phyloP scores from a whole-genome alignment of 2,797 vertebrate genomes.

The Champsocephalus esox region DNA sequence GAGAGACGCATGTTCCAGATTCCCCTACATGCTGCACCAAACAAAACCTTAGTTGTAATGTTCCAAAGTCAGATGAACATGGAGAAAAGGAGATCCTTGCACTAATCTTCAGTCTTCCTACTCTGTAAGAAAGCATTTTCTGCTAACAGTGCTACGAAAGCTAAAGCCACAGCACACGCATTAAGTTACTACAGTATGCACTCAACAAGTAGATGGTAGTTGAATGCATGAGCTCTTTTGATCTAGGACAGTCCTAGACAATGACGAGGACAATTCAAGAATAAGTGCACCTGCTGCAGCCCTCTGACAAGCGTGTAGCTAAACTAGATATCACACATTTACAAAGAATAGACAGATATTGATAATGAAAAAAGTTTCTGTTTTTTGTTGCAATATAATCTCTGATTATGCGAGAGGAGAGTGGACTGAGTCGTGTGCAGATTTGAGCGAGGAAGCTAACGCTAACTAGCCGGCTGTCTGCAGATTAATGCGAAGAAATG shows the following conservation, averaged over 20 bases:
- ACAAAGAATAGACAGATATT: background rate
- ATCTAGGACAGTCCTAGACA: background rate
- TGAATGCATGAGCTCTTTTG: background rate
- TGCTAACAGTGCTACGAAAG: background rate
- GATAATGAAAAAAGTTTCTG: too few relatives aligned
- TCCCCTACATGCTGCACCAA: background rate
- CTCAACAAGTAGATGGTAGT: background rate
- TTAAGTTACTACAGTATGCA: background rate
- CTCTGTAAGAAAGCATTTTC: background rate
- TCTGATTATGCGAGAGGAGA: background rate
- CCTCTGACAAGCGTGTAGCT: background rate
- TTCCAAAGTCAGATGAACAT: background rate
- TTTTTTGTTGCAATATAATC: background rate
- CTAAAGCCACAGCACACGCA: background rate
- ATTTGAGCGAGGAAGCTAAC: background rate
- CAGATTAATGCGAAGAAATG: background rate
- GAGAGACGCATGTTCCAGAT: constrained; percentile 4
- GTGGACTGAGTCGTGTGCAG: background rate
- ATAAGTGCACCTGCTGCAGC: too few relatives aligned
- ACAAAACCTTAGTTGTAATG: background rate
- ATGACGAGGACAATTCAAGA: too few relatives aligned
- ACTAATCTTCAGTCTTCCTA: background rate
- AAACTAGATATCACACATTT: background rate
- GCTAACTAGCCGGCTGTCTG: background rate
- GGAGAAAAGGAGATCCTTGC: background rate